Base-by-base conservation (phyloP, 2,797 vertebrate genomes). In the Percopsis omiscomaycus region DNA sequence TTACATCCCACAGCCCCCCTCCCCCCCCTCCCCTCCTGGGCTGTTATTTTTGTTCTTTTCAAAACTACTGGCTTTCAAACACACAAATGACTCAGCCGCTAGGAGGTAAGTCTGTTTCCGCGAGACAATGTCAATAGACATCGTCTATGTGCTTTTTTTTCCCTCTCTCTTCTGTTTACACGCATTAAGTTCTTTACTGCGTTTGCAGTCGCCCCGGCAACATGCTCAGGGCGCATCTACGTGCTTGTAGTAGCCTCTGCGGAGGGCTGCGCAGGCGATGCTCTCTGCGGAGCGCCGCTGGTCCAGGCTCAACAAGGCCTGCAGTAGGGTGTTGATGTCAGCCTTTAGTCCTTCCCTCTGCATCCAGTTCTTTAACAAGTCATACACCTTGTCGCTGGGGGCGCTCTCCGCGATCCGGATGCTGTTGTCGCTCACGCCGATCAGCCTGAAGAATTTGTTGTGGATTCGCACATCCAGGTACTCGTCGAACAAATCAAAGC, bases 361-460 rank as follows among this genome's bases (percentile, higher is more conserved):
- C 92, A 92, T 93, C 93, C 93, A 94, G 77, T 80, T 89, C 71
- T 89, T 91, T 66, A 93, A 87, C 72, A 94, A 91, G 48, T 93
- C 91, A 22, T 94, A 94, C 55, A 93, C 92, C 60, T 92, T 93
- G 87, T 93, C 93, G 0, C 53, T 51, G 0, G 86, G 22, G 45
- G 85, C 83, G 5, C 64, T 87, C 77, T 93, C 92, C 0, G 92
- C 91, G 0, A 88, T 88, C 12, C 88, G 90, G 30, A 94, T 94
- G 68, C 84, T 76, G 82, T 94, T 94, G 84, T 93, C 92, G 1
- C 74, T 92, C 66, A 93, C 83, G 1, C 92, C 92, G 1, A 94
- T 91, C 80, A 74, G 70, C n/a, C 93, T 69, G 84, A 94, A 93
- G 84, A 93, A 94, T 81, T 92, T 93, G 87, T 93, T 94, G 63